Conservation (phyloP, 2,888 invertebrate species). For the Cataglyphis cursor region DNA sequence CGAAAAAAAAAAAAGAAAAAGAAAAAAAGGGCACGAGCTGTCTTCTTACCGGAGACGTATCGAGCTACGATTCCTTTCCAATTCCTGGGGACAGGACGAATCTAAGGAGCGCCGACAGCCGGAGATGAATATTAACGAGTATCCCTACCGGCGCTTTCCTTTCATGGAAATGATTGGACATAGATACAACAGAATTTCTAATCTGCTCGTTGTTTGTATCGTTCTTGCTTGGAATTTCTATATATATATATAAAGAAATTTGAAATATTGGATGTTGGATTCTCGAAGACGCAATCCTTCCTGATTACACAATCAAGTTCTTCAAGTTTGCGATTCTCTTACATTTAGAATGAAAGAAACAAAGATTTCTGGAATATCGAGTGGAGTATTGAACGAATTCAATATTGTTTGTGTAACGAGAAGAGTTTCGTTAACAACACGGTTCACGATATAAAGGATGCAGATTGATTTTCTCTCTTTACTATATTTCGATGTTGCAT, state of each 20-base stretch:
- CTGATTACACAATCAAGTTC: slow-evolving; percentile 21
- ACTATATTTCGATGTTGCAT: background rate
- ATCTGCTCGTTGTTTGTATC: slow-evolving; percentile 43
- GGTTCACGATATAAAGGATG: background rate
- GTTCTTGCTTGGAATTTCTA: slow-evolving; percentile 24
- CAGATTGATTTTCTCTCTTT: background rate
- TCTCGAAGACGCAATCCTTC: slow-evolving; percentile 4
- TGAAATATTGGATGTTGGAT: background rate
- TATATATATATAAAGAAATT: background rate
- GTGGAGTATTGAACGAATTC: background rate
- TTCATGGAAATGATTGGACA: slow-evolving; percentile 51
- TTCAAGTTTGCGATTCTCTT: background rate
- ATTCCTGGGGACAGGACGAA: slow-evolving; percentile 56
- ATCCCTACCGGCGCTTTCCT: slow-evolving; percentile 31
- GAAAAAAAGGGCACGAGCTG: slow-evolving; percentile 1
- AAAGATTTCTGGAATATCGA: slow-evolving; percentile 24
- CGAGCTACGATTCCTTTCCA: slow-evolving; percentile 56
- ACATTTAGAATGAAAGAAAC: background rate
- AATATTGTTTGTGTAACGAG: slow-evolving; percentile 11
- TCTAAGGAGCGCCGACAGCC: slow-evolving; percentile 50
- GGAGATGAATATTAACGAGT: slow-evolving; percentile 73
- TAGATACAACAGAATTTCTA: slow-evolving; percentile 53
- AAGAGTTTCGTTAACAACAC: background rate
- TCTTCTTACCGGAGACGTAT: slow-evolving; percentile 58
- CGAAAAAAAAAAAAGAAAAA: slow-evolving; percentile 30